phyloP scores from a whole-genome alignment of 2,888 invertebrate genomes.

The Parnassius smintheus region DNA sequence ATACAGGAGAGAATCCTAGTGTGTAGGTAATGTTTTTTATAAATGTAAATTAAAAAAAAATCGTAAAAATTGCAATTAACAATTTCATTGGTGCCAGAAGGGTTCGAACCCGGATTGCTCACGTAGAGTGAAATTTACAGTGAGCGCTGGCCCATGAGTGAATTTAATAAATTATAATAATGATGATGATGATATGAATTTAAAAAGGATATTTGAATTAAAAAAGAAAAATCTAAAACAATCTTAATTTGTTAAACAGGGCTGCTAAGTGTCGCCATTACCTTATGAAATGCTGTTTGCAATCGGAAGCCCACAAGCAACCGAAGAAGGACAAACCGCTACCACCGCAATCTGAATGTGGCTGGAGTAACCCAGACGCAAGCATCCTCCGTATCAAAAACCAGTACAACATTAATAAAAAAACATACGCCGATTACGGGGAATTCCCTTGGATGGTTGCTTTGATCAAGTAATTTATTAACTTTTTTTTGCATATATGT shows the following conservation, averaged over 20 bases:
- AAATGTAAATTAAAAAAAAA: too few relatives aligned
- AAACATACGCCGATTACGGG: slow-evolving; percentile 28
- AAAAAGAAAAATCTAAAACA: too few relatives aligned
- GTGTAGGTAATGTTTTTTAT: too few relatives aligned
- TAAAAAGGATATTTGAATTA: too few relatives aligned
- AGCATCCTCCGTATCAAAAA: slow-evolving; percentile 8
- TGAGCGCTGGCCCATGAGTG: too few relatives aligned
- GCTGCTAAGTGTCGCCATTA: slow-evolving; percentile 6
- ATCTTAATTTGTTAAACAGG: background rate
- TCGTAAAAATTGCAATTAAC: too few relatives aligned
- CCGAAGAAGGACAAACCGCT: background rate
- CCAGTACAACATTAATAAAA: slow-evolving; percentile 1
- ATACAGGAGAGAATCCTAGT: too few relatives aligned
- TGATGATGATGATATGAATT: too few relatives aligned
- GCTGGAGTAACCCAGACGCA: slow-evolving; percentile 27
- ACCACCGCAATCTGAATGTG: slow-evolving; percentile 8
- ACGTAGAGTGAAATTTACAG: too few relatives aligned
- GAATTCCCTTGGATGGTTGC: slow-evolving; percentile 34
- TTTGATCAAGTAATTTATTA: slow-evolving; percentile 25
- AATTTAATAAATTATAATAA: too few relatives aligned
- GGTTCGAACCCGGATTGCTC: too few relatives aligned
- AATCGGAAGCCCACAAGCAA: background rate
- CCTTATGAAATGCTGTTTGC: slow-evolving; percentile 11
- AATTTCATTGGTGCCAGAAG: too few relatives aligned
- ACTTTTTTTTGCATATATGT: background rate